Percentiles rank a stretch among this genome's conserved stretches.
Evolutionary conservation across 2,113 vertebrate species (phyloP).

Genomic region (Oryzias celebensis): DNA sequence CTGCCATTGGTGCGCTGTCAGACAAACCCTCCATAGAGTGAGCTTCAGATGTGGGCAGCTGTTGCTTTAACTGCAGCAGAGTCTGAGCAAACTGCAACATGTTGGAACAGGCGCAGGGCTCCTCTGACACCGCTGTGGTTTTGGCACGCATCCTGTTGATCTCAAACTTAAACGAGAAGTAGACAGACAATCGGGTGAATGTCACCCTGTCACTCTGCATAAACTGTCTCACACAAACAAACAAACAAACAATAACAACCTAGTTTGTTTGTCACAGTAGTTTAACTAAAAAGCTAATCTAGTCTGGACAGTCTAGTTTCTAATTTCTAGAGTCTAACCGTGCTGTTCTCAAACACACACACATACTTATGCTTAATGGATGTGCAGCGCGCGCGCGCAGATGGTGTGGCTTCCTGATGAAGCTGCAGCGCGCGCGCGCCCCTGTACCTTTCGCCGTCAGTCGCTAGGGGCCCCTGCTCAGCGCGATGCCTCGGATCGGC

Average conservation of each 20-base stretch:
- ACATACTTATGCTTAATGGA: slow-evolving; percentile 9
- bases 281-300: background rate
- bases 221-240: no score
- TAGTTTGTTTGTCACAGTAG: background rate
- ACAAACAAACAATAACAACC: no score
- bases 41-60: slow-evolving; percentile 21
- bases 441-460: slow-evolving; percentile 36
- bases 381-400: slow-evolving; percentile 4
- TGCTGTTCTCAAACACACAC: slow-evolving; percentile 1
- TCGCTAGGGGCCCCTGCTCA: slow-evolving; percentile 71
- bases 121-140: slow-evolving; percentile 75
- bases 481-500: slow-evolving; percentile 19
- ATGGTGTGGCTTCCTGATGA: slow-evolving; percentile 1
- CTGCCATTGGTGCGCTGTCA: background rate
- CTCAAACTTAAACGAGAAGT: slow-evolving; percentile 77
- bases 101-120: slow-evolving; percentile 74
- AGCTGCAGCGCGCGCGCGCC: background rate
- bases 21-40: background rate
- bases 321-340: background rate
- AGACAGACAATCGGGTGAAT: slow-evolving; percentile 32
- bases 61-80: slow-evolving; percentile 36
- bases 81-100: slow-evolving; percentile 49
- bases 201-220: no score
- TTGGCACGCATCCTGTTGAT: slow-evolving; percentile 82
- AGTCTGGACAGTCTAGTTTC: background rate